Evolutionary conservation across 1,140 invertebrate genomes (phyloP).

Genomic region (Lordiphosa mommai): DNA sequence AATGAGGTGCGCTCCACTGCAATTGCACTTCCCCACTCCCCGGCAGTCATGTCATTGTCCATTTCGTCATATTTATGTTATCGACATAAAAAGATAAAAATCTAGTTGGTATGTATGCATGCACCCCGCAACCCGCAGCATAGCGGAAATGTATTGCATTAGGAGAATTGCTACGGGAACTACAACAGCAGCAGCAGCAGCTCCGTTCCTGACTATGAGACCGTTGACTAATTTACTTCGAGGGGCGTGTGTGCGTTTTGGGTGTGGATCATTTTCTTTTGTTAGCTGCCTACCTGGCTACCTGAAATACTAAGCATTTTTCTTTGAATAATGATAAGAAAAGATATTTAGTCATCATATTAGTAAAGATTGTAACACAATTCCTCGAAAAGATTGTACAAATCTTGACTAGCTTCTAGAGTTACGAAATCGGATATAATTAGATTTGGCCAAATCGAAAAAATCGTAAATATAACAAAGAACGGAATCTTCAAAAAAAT

Average conservation of each 20-base stretch:
- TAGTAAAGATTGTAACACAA: conserved; percentile 29
- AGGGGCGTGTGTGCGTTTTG: conserved; percentile 26
- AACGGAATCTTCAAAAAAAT: too few relatives aligned
- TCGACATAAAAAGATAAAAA: conserved; percentile 62
- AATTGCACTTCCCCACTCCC: conserved; percentile 43
- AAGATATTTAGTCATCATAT: conserved; percentile 31
- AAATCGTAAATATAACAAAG: too few relatives aligned
- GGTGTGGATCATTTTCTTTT: conserved; percentile 13
- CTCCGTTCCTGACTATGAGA: conserved; percentile 2
- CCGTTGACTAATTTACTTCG: conserved; percentile 63
- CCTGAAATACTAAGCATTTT: conserved; percentile 12
- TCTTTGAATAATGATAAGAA: conserved; percentile 34
- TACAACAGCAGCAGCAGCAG: too few relatives aligned
- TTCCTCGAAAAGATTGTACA: conserved; percentile 26
- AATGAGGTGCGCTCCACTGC: conserved; percentile 66
- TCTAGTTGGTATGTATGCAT: conserved; percentile 58
- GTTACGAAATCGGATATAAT: conserved; percentile 10
- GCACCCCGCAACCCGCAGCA: conserved; percentile 47
- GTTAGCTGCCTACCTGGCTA: too few relatives aligned
- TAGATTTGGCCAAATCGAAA: conserved; percentile 22
- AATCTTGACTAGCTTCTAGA: conserved; percentile 23
- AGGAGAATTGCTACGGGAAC: conserved; percentile 56
- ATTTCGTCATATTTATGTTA: conserved; percentile 72
- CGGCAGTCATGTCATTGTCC: conserved; percentile 9
- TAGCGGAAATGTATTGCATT: conserved; percentile 69